phyloP scores from a whole-genome alignment of 2,797 vertebrate species.

The Gobionotothen gibberifrons region DNA sequence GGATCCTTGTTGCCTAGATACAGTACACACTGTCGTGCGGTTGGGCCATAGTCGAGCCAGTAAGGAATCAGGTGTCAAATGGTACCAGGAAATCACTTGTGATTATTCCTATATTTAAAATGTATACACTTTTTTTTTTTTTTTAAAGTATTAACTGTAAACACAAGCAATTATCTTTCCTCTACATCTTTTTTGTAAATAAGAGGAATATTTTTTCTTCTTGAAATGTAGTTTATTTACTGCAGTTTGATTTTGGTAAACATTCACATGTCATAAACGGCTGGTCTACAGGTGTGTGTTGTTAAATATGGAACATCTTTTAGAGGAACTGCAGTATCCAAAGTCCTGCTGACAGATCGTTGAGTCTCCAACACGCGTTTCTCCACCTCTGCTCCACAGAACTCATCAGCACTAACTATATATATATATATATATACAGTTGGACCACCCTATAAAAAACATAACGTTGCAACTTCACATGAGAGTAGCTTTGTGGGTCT shows the following conservation, averaged over 20 bases:
- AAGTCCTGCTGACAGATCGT: constrained; percentile 30
- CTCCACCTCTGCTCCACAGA: constrained; percentile 69
- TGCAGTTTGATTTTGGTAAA: constrained; percentile 56
- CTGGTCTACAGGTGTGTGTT: constrained; percentile 30
- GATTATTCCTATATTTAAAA: constrained; percentile 84
- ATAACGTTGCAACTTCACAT: background rate
- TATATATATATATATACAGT: background rate
- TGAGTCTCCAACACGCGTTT: constrained; percentile 41
- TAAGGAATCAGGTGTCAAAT: constrained; percentile 97
- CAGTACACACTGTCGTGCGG: constrained; percentile 94
- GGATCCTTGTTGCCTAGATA: constrained; percentile 97
- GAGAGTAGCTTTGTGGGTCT: background rate
- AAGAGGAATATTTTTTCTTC: constrained; percentile 41
- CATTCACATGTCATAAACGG: constrained; percentile 5
- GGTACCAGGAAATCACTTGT: constrained; percentile 94
- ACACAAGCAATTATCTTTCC: constrained; percentile 7
- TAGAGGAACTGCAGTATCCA: constrained; percentile 49
- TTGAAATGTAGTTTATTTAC: constrained; percentile 40
- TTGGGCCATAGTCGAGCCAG: constrained; percentile 90
- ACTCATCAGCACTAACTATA: constrained; percentile 20
- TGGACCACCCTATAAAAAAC: background rate
- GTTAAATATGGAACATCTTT: constrained; percentile 15
- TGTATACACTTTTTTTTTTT: constrained; percentile 68
- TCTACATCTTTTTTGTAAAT: constrained; percentile 49
- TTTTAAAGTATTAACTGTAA: constrained; percentile 57